phyloP scores from a whole-genome alignment of 2,113 vertebrate genomes.

The Microtus richardsoni region DNA sequence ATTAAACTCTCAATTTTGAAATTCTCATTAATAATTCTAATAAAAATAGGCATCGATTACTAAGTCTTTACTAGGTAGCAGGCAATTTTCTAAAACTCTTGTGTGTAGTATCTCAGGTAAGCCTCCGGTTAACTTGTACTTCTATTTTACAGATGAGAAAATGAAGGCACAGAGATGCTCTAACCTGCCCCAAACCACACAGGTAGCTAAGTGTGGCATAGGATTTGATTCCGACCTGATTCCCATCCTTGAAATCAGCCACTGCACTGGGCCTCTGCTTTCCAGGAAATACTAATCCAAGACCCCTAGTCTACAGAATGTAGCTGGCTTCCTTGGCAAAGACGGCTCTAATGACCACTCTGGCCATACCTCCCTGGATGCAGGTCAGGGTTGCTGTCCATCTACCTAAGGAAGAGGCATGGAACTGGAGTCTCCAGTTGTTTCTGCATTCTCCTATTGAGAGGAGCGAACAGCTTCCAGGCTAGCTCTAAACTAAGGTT shows the following conservation, averaged over 20 bases:
- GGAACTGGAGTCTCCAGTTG: neutral
- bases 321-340: neutral
- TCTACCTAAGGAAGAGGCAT: neutral
- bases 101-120: neutral
- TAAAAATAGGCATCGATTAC: neutral
- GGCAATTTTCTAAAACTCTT: neutral
- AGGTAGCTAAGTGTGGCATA: neutral
- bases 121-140: neutral
- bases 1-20: slow-evolving; percentile 21
- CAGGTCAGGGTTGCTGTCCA: neutral
- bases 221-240: neutral
- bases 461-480: neutral
- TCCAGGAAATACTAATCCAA: neutral
- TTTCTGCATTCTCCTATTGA: neutral
- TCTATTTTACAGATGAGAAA: slow-evolving; percentile 5
- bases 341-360: neutral
- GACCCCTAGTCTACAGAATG: neutral
- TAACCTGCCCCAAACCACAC: neutral
- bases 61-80: neutral
- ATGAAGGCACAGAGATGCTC: neutral
- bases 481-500: neutral
- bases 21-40: neutral
- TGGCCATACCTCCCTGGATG: too few species aligned
- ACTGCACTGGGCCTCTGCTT: neutral
- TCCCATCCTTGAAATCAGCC: neutral